A percentile compares a stretch with the other conserved stretches of the same genome.
Conservation (phyloP, 2,888 invertebrate species). For the Phragmatobia fuliginosa region DNA sequence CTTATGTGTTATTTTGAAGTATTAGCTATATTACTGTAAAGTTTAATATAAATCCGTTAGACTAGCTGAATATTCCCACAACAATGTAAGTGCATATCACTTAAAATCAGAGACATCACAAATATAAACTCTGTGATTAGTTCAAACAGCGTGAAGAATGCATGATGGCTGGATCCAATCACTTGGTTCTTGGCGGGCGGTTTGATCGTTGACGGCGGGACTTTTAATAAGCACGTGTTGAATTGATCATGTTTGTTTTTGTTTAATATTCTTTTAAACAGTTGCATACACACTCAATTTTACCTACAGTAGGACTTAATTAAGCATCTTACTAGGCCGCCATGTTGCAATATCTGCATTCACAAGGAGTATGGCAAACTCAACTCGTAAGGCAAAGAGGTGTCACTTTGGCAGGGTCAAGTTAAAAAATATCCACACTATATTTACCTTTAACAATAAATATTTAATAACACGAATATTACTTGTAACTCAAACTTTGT, state of each 20-base stretch:
- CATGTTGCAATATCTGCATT: too few species aligned
- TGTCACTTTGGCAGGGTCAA: too few species aligned
- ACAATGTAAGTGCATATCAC: slow-evolving; percentile 25
- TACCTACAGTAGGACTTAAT: neutral
- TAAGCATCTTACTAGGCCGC: too few species aligned
- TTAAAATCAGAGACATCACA: slow-evolving; percentile 23
- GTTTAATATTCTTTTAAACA: neutral
- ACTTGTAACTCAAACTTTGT: neutral
- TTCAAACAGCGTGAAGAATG: slow-evolving; percentile 42
- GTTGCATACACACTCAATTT: neutral
- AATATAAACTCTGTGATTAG: slow-evolving; percentile 31
- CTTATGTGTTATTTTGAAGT: too few species aligned
- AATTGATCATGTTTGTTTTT: neutral
- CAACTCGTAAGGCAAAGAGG: too few species aligned
- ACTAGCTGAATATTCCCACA: slow-evolving; percentile 32
- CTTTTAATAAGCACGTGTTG: slow-evolving; percentile 13
- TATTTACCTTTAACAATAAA: too few species aligned
- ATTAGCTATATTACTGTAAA: too few species aligned
- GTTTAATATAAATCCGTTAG: neutral
- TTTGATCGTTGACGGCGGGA: slow-evolving; percentile 3
- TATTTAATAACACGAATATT: too few species aligned
- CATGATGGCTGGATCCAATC: slow-evolving; percentile 44
- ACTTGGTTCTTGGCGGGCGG: slow-evolving; percentile 12
- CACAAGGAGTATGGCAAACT: too few species aligned
- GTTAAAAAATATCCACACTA: too few species aligned